phyloP scores from a whole-genome alignment of 2,888 invertebrate genomes.

The Alviniconcha strummeri region DNA sequence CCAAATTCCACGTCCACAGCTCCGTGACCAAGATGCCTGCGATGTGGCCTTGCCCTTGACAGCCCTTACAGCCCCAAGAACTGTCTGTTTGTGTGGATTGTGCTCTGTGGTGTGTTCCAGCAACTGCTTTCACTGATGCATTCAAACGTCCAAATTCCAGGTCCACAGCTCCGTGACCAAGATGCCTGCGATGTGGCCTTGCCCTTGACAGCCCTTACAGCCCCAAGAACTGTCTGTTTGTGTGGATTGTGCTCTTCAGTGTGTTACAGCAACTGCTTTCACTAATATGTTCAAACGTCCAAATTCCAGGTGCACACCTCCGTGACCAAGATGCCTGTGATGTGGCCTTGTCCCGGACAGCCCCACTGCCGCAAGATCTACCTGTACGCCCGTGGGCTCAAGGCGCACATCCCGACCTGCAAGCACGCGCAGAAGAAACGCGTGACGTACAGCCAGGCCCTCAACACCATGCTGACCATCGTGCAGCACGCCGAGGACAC shows the following conservation, averaged over 20 bases:
- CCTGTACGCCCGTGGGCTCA: conserved; percentile 48
- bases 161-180: not conserved
- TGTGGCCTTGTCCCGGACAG: conserved; percentile 87
- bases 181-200: not conserved
- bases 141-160: too few species aligned
- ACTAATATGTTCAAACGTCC: not conserved
- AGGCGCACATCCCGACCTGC: conserved; percentile 51
- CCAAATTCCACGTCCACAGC: not conserved
- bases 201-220: not conserved
- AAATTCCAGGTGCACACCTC: not conserved
- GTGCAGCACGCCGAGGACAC: conserved; percentile 50
- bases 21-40: conserved; percentile 78
- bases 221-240: not conserved
- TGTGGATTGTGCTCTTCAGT: not conserved
- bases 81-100: too few species aligned
- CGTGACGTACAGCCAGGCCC: conserved; percentile 43
- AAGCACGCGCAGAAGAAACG: conserved; percentile 47
- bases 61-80: conserved; percentile 78
- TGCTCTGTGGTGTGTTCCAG: too few species aligned
- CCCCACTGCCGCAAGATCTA: conserved; percentile 73
- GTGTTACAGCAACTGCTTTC: not conserved
- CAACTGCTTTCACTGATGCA: too few species aligned
- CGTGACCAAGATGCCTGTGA: conserved; percentile 80
- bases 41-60: conserved; percentile 87
- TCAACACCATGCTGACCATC: conserved; percentile 50